Conservation (phyloP, 1,140 invertebrate species). For the Sitophilus oryzae region DNA sequence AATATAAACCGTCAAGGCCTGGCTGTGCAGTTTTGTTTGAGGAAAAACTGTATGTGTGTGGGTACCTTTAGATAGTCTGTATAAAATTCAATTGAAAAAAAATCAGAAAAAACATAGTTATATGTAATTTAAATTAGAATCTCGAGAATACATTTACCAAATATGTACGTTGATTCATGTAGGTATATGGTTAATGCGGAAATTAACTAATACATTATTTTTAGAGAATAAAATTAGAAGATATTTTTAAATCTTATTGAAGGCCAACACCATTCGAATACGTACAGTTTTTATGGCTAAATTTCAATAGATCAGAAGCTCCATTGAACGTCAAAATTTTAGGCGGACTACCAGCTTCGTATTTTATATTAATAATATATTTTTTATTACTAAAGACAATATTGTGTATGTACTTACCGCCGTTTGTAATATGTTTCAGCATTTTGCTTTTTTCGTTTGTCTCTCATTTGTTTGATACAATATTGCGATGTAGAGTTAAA, state of each 20-base stretch:
- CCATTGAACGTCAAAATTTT: not conserved
- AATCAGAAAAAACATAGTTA: too few species aligned
- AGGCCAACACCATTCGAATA: conserved; percentile 4
- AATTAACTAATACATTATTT: not conserved
- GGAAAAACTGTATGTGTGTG: too few species aligned
- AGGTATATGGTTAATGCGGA: not conserved
- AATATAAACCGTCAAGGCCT: too few species aligned
- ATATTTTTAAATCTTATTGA: conserved; percentile 7
- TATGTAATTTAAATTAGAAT: too few species aligned
- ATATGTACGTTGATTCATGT: not conserved
- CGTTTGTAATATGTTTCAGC: conserved; percentile 43
- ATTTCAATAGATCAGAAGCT: not conserved
- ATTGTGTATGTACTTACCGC: too few species aligned
- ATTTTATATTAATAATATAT: not conserved
- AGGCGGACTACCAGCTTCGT: not conserved
- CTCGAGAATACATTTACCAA: not conserved
- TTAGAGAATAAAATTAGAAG: conserved; percentile 3
- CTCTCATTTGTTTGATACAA: conserved; percentile 27
- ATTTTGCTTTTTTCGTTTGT: conserved; percentile 30
- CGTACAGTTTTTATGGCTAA: not conserved
- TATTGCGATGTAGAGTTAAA: conserved; percentile 19
- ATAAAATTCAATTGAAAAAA: too few species aligned
- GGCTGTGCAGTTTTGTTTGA: too few species aligned
- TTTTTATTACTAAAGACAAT: too few species aligned
- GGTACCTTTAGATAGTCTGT: too few species aligned